phyloP scores from a whole-genome alignment of 2,797 vertebrate genomes.

The Sebastes reedi region DNA sequence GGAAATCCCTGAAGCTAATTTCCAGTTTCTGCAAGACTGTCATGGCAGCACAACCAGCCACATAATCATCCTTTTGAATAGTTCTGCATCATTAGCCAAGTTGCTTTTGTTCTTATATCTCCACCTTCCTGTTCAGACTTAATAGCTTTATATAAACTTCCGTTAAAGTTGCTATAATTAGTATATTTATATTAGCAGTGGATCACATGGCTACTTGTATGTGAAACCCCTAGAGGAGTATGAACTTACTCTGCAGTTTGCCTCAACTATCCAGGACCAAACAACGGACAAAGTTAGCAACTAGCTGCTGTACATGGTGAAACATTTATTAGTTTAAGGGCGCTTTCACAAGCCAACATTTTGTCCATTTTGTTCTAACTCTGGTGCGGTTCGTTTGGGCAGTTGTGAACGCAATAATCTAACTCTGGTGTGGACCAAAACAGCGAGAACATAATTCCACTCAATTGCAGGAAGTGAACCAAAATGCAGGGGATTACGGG shows the following conservation, averaged over 20 bases:
- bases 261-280: background rate
- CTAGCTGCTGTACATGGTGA: background rate
- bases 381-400: too few species aligned
- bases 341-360: too few species aligned
- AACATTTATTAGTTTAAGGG: background rate
- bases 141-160: background rate
- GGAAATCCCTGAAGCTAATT: conserved; percentile 44
- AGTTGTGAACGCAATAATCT: too few species aligned
- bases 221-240: background rate
- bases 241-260: background rate
- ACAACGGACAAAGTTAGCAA: background rate
- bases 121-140: background rate
- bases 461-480: too few species aligned
- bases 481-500: too few species aligned
- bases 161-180: background rate
- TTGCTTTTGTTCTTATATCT: background rate
- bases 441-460: too few species aligned
- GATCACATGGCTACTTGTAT: background rate
- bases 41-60: background rate
- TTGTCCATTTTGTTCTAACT: too few species aligned
- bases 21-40: conserved; percentile 1
- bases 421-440: too few species aligned
- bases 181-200: background rate
- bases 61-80: background rate
- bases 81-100: background rate